Percentiles rank a stretch among this genome's conserved stretches.
These are phyloP conservation scores for Tragelaphus eurycerus DNA, from an alignment of 2,797 vertebrate species.

Conservation along the genomic window DNA sequence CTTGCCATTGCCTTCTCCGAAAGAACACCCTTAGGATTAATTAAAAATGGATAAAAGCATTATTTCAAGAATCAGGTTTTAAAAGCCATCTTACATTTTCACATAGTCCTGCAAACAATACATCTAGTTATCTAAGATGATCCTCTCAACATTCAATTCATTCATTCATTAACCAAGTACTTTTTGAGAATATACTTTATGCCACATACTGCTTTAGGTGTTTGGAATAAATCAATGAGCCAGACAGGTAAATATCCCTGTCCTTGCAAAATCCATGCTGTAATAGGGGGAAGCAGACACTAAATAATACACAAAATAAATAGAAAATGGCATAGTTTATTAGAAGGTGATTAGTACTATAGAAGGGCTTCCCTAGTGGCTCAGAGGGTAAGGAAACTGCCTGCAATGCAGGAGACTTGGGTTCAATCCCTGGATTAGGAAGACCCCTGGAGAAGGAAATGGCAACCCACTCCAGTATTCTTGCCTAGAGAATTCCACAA, in stretches of 20 bases:
- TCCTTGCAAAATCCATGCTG: not conserved
- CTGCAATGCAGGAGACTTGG: not conserved
- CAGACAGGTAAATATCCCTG: not conserved
- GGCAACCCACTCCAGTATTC: not conserved
- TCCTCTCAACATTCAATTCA: not conserved
- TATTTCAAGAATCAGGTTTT: slow-evolving; percentile 5
- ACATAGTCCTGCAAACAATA: not conserved
- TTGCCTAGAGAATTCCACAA: not conserved
- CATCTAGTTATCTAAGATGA: not conserved
- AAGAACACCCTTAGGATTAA: not conserved
- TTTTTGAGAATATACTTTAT: not conserved
- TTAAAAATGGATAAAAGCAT: not conserved
- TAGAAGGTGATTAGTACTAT: not conserved
- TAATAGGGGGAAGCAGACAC: not conserved
- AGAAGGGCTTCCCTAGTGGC: not conserved
- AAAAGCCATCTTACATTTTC: not conserved
- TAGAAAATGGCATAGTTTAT: not conserved
- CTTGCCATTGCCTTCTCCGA: too few species aligned
- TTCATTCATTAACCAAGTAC: not conserved
- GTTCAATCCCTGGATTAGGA: not conserved
- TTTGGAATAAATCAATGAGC: not conserved
- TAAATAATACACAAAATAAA: not conserved
- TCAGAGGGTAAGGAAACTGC: not conserved
- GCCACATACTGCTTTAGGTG: not conserved
- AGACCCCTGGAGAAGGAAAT: not conserved